Conservation (phyloP, 2,113 vertebrate genomes). For the Patagioenas fasciata region DNA sequence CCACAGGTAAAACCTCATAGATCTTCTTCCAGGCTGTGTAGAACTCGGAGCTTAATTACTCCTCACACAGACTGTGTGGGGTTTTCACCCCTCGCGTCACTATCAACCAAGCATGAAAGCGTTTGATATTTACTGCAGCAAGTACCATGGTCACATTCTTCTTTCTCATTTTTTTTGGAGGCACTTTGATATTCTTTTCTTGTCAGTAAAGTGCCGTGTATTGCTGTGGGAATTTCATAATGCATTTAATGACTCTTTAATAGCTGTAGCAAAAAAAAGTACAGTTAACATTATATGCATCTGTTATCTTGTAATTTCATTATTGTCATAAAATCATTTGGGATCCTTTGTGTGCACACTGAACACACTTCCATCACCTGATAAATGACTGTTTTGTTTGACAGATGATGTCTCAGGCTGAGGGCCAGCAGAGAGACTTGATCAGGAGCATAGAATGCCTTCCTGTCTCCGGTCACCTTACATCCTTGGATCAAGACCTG, state of each 20-base stretch:
- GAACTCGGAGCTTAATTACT: neutral
- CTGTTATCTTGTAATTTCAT: neutral
- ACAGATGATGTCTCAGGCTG: constrained; percentile 96
- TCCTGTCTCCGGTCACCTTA: constrained; percentile 86
- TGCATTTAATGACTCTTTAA: neutral
- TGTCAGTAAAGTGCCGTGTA: neutral
- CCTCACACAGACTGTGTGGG: neutral
- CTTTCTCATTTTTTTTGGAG: neutral
- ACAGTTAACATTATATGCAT: neutral
- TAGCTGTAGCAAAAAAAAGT: neutral
- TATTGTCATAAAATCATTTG: neutral
- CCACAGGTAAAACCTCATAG: neutral
- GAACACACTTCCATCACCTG: neutral
- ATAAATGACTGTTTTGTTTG: constrained; percentile 38
- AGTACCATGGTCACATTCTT: neutral
- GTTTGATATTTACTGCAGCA: neutral
- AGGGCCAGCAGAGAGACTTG: constrained; percentile 93
- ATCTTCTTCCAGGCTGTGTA: neutral
- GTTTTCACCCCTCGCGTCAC: fast-evolving
- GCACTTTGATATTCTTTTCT: neutral
- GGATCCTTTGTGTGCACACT: neutral
- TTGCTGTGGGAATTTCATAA: neutral
- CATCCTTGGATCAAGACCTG: constrained; percentile 93
- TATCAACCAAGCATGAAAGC: neutral
- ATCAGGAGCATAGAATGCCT: constrained; percentile 93